Evolutionary conservation across 2,797 vertebrate genomes (phyloP).

Genomic region (Synanceia verrucosa): DNA sequence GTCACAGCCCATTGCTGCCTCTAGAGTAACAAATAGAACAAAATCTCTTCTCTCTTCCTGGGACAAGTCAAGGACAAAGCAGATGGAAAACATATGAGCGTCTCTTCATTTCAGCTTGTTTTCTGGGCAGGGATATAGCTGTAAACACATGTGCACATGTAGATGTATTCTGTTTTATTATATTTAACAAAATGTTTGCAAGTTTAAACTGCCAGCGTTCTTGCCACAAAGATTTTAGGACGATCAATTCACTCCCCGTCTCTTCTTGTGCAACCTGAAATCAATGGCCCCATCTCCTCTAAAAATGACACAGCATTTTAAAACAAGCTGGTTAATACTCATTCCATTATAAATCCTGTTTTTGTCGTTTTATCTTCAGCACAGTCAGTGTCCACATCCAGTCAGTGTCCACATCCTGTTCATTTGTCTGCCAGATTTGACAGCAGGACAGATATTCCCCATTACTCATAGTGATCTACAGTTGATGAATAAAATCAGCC

Average conservation of each 20-base stretch:
- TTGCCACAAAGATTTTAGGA: background rate
- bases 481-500: constrained; percentile 45
- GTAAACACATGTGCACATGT: constrained; percentile 13
- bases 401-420: constrained; percentile 47
- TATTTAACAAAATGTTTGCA: constrained; percentile 25
- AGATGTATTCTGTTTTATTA: constrained; percentile 37
- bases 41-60: constrained; percentile 59
- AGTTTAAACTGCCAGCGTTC: constrained; percentile 1
- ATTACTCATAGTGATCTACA: constrained; percentile 61
- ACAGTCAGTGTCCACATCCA: constrained; percentile 58
- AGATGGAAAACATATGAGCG: constrained; percentile 51
- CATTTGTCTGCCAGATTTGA: constrained; percentile 66
- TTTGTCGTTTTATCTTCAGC: constrained; percentile 49
- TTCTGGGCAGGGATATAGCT: constrained; percentile 20
- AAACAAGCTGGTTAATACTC: constrained; percentile 58
- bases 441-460: constrained; percentile 47
- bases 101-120: constrained; percentile 55
- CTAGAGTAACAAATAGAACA: constrained; percentile 68
- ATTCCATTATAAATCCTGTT: constrained; percentile 61
- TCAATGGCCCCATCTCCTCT: constrained; percentile 45
- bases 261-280: constrained; percentile 30
- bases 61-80: constrained; percentile 75
- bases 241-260: constrained; percentile 26
- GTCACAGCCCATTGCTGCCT: constrained; percentile 70
- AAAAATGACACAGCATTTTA: constrained; percentile 47